Conservation (phyloP, 2,888 invertebrate species). For the Caenorhabditis wallacei region DNA sequence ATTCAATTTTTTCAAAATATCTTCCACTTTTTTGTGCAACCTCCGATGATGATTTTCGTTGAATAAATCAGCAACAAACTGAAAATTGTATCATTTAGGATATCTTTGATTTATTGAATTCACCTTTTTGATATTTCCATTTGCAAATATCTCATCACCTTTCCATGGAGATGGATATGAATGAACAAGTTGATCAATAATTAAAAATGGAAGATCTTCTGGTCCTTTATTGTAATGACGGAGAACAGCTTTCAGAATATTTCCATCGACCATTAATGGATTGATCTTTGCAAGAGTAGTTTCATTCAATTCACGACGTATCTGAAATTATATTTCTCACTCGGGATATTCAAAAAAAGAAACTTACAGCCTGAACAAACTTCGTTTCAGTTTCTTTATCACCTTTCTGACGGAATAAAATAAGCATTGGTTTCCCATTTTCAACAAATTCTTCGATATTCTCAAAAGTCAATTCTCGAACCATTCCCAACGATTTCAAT, state of each 20-base stretch:
- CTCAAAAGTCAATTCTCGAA: constrained; percentile 50
- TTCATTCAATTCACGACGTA: constrained; percentile 31
- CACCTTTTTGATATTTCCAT: constrained; percentile 49
- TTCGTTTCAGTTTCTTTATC: constrained; percentile 32
- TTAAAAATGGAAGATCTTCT: constrained; percentile 42
- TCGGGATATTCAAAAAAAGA: neutral
- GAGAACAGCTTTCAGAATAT: constrained; percentile 25
- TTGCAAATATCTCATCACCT: constrained; percentile 45
- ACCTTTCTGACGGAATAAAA: constrained; percentile 30
- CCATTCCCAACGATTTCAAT: constrained; percentile 24
- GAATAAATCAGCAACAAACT: constrained; percentile 55
- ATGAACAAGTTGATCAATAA: constrained; percentile 58
- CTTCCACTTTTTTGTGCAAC: constrained; percentile 22
- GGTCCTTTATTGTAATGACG: constrained; percentile 1
- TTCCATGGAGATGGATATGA: constrained; percentile 36
- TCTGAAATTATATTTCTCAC: neutral
- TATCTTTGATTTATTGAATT: neutral
- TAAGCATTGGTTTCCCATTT: constrained; percentile 45
- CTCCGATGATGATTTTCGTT: constrained; percentile 37
- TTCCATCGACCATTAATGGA: constrained; percentile 35
- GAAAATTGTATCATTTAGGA: constrained; percentile 19
- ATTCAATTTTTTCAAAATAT: constrained; percentile 16
- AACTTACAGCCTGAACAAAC: constrained; percentile 41
- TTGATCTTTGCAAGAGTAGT: neutral
- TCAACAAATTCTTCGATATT: constrained; percentile 58